Conservation (phyloP, 2,888 invertebrate species). For the Anodontia alba region DNA sequence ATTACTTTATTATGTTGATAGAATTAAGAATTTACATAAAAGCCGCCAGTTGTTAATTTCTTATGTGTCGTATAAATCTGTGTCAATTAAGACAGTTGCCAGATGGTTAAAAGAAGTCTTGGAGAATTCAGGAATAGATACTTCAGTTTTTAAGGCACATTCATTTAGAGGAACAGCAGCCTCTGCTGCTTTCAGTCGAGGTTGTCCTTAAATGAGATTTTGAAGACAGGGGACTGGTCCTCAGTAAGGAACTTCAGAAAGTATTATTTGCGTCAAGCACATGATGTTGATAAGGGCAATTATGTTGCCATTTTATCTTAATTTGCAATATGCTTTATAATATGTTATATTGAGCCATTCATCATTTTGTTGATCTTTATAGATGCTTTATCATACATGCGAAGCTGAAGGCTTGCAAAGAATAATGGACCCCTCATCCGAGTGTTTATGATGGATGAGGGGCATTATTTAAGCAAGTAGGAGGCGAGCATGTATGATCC, state of each 20-base stretch:
- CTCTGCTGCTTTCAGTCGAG: slow-evolving; percentile 8
- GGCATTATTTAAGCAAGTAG: too few relatives aligned
- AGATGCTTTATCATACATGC: too few relatives aligned
- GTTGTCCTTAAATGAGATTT: slow-evolving; percentile 25
- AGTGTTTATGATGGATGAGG: too few relatives aligned
- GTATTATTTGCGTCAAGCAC: slow-evolving; percentile 15
- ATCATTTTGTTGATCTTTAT: too few relatives aligned
- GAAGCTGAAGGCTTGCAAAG: too few relatives aligned
- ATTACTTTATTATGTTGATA: neutral
- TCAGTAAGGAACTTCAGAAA: slow-evolving; percentile 38
- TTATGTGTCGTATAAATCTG: slow-evolving; percentile 13
- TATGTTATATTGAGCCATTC: too few relatives aligned
- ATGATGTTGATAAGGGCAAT: neutral
- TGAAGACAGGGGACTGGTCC: slow-evolving; percentile 31
- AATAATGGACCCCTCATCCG: too few relatives aligned
- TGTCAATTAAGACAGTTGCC: slow-evolving; percentile 24
- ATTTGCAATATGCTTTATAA: neutral
- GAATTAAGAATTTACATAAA: slow-evolving; percentile 20
- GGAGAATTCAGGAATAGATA: neutral
- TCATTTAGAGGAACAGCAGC: too few relatives aligned
- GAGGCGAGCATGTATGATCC: too few relatives aligned
- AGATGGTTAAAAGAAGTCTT: slow-evolving; percentile 27
- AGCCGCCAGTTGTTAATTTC: neutral
- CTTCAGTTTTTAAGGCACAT: neutral
- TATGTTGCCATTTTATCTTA: neutral